Evolutionary conservation across 2,113 vertebrate genomes (phyloP), one percentile per base, ranked within the genome.

Genomic region (Ceyx margarethae): DNA sequence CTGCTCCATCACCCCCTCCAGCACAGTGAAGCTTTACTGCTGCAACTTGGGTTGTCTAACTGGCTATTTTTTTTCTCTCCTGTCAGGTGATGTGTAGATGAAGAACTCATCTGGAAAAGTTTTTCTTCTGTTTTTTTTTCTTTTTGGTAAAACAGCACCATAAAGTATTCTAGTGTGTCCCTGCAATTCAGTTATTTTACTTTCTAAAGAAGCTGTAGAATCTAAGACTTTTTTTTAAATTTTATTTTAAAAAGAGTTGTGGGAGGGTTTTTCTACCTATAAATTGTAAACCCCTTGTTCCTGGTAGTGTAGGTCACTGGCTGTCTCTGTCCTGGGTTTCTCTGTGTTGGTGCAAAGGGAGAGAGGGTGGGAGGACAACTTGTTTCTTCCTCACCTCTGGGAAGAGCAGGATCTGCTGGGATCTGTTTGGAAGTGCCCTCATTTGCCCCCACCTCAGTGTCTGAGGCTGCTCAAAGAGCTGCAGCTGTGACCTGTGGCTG

Each of bases 201-300:
- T 87, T 95, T 93, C 87, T 94, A 64, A 93, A 60, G 94, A 73
- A 64, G 54, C 64, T 64, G 69, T 94, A 95, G 88, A 56, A 48
- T 79, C 91, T 82, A 86, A 92, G 50, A 79, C n/a, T 10, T 60
- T n/a, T 69, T 71, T 78, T 37, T 10, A 37, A 37, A 37, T 37
- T 58, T 75, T 42, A 48, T 48, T 50, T 50, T 50, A 42, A 28
- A 66, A n/a, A 64, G 43, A 93, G 60, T 64, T 17, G n/a, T 85
- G 91, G 77, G 92, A 82, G 94, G 86, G 69, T 93, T 96, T 94
- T 97, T 91, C 91, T 95, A 58, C 82, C 64, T 92, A 45, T 90
- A 83, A 88, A 50, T 29, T 40, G 64, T 77, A 65, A 73, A 37
- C 71, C 76, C 91, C 46, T 60, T 69, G 22, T 74, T 46, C 28